These are phyloP conservation scores for Apus apus DNA, from an alignment of 2,113 vertebrate species.

Conservation along the genomic window DNA sequence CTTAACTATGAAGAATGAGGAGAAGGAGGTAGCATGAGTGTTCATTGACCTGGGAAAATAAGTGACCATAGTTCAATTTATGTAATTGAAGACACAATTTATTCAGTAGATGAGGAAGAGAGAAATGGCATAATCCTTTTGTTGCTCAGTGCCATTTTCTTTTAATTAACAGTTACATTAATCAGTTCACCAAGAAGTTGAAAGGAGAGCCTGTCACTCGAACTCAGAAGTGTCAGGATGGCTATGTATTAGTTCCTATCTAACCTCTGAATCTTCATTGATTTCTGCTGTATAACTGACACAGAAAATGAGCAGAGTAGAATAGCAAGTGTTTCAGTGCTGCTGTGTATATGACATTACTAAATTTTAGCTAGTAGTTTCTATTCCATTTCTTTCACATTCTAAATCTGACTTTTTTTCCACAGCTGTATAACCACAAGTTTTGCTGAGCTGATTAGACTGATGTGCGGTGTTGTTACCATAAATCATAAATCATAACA, in stretches of 20 bases:
- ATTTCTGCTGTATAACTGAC: slow-evolving; percentile 16
- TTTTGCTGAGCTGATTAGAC: background rate
- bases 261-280: slow-evolving; percentile 44
- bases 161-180: slow-evolving; percentile 35
- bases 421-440: background rate
- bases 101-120: slow-evolving; percentile 3
- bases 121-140: background rate
- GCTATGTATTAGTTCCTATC: slow-evolving; percentile 2
- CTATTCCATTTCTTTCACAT: background rate
- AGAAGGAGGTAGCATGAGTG: background rate
- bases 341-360: background rate
- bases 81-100: background rate
- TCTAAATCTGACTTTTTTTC: background rate
- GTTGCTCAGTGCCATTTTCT: background rate
- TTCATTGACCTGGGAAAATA: background rate
- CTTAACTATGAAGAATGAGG: background rate
- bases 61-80: background rate
- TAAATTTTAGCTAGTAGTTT: background rate
- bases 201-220: slow-evolving; percentile 22
- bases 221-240: slow-evolving; percentile 27
- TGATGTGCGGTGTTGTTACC: background rate
- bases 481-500: background rate
- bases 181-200: background rate
- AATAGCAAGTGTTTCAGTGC: background rate
- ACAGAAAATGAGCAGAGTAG: background rate